Percentiles rank a stretch among this genome's conserved stretches.
Evolutionary conservation across 2,888 invertebrate species (phyloP).

Genomic region (Thera britannica): DNA sequence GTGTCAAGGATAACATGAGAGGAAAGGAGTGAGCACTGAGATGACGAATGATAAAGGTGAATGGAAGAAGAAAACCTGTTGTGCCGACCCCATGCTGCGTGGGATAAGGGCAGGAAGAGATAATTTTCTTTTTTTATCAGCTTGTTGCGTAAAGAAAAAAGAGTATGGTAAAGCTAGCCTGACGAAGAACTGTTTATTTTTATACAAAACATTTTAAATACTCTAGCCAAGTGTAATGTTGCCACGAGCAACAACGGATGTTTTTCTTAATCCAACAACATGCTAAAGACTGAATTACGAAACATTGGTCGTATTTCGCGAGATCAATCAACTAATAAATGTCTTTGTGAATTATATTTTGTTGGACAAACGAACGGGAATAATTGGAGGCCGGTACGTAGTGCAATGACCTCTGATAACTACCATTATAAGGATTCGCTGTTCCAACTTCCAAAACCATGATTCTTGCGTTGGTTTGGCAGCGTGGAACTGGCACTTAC

Average conservation of each 20-base stretch:
- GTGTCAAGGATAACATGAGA: too few relatives aligned
- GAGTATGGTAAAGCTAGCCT: too few relatives aligned
- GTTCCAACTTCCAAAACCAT: not conserved
- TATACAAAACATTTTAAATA: not conserved
- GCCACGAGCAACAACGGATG: not conserved
- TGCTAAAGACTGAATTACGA: constrained; percentile 18
- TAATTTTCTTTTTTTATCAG: too few relatives aligned
- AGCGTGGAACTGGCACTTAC: too few relatives aligned
- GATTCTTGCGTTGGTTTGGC: too few relatives aligned
- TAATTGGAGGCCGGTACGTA: constrained; percentile 21
- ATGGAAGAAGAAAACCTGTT: too few relatives aligned
- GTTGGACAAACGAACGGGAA: constrained; percentile 25
- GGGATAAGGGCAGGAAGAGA: too few relatives aligned
- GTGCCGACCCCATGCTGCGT: too few relatives aligned
- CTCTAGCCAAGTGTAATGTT: not conserved
- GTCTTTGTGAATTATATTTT: constrained; percentile 27
- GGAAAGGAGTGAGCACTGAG: too few relatives aligned
- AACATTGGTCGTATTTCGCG: constrained; percentile 15
- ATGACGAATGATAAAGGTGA: too few relatives aligned
- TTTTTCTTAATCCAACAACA: not conserved
- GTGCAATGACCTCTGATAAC: constrained; percentile 32
- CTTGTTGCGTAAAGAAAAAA: too few relatives aligned
- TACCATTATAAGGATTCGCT: not conserved
- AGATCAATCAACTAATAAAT: constrained; percentile 25
- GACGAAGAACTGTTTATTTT: not conserved